phyloP scores from a whole-genome alignment of 2,888 invertebrate genomes.

The Microctonus brassicae region DNA sequence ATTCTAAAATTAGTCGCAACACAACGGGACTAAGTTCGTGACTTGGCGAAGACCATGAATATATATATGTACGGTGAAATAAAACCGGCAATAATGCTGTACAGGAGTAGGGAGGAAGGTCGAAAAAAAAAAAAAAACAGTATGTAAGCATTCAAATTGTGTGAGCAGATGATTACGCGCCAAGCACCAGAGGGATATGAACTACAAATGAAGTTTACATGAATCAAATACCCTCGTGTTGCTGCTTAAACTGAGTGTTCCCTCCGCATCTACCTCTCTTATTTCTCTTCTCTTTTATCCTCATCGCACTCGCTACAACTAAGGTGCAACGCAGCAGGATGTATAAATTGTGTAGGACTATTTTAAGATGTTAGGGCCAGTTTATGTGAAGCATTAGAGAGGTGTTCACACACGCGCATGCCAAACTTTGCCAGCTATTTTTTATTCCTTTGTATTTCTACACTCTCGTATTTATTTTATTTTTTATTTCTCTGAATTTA shows the following conservation, averaged over 20 bases:
- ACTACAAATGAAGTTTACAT: background rate
- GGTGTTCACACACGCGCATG: slow-evolving; percentile 49
- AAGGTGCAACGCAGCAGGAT: slow-evolving; percentile 66
- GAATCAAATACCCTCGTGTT: slow-evolving; percentile 15
- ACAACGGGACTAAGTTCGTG: slow-evolving; percentile 10
- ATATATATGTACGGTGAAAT: background rate
- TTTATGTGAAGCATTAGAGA: slow-evolving; percentile 64
- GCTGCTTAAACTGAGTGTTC: slow-evolving; percentile 7
- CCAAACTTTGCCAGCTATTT: slow-evolving; percentile 45
- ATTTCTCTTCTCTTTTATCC: background rate
- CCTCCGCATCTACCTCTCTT: background rate
- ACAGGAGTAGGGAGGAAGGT: background rate
- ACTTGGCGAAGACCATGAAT: slow-evolving; percentile 23
- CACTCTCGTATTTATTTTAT: slow-evolving; percentile 14
- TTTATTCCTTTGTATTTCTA: slow-evolving; percentile 42
- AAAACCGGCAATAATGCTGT: background rate
- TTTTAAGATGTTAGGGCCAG: slow-evolving; percentile 66
- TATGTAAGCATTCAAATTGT: background rate
- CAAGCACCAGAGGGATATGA: background rate
- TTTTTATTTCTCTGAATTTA: slow-evolving; percentile 19
- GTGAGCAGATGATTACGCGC: slow-evolving; percentile 12
- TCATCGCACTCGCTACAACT: slow-evolving; percentile 20
- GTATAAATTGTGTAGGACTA: slow-evolving; percentile 67
- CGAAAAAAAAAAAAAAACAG: slow-evolving; percentile 6
- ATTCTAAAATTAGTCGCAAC: slow-evolving; percentile 25